A percentile compares a stretch with the other conserved stretches of the same genome.
Conservation (phyloP, 2,113 vertebrate genomes). For the Poecile atricapillus region DNA sequence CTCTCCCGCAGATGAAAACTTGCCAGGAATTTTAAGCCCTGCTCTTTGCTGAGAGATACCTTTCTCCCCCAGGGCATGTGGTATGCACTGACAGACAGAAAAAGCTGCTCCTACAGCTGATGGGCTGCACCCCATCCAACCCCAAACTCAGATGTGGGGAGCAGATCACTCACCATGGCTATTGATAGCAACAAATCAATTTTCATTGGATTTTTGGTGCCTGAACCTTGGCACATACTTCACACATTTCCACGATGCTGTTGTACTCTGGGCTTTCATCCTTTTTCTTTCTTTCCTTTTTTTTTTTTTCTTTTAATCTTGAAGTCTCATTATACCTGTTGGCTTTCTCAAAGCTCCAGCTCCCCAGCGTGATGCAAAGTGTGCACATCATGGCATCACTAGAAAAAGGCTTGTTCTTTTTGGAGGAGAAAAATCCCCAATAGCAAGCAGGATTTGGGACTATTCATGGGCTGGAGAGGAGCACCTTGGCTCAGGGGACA, state of each 20-base stretch:
- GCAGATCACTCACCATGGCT: not conserved
- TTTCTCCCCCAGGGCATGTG: not conserved
- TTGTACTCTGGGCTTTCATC: not conserved
- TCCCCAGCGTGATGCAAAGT: not conserved
- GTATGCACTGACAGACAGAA: not conserved
- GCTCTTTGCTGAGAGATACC: not conserved
- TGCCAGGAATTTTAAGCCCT: not conserved
- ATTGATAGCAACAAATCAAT: not conserved
- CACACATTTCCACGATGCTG: not conserved
- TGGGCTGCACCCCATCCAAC: not conserved
- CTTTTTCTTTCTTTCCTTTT: not conserved
- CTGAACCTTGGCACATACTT: not conserved
- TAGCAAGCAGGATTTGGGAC: not conserved
- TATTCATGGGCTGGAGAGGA: not conserved
- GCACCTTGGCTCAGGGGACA: not conserved
- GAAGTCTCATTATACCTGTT: not conserved
- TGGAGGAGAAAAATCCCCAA: fast-evolving
- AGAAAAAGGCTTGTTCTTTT: not conserved
- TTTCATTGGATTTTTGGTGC: not conserved
- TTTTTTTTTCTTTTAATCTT: not conserved
- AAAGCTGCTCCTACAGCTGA: not conserved
- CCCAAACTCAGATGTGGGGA: not conserved
- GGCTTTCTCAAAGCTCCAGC: not conserved
- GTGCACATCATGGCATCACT: fast-evolving
- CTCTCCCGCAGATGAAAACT: not conserved